Evolutionary conservation across 2,113 vertebrate species (phyloP), one percentile per base, ranked within the genome.

Genomic region (Mormyrus iriodes): DNA sequence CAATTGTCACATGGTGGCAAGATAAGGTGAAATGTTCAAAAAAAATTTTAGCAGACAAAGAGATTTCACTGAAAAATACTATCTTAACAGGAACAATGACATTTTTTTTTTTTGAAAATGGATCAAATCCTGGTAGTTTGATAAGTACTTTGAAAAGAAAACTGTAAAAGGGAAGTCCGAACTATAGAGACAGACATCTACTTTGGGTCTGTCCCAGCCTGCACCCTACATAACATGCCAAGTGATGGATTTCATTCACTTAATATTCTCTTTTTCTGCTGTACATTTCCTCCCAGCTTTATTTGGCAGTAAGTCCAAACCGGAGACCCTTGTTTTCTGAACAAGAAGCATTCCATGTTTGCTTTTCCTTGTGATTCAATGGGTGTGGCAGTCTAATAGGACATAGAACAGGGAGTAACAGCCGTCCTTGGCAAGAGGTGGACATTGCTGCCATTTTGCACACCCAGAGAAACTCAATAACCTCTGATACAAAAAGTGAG

Each of bases 361-460:
- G 52, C 93, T 94, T 85, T 90, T 88, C 79, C 90, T 90, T 90
- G 89, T 90, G 90, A 93, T 91, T 90, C 87, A 3, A 0, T 89
- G 90, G 90, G 93, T 89, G 91, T 92, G 93, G 76, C 89, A 19
- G 89, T 84, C 52, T 86, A 90, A 91, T 65, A 89, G 55, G 42
- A 88, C 48, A 39, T 35, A 89, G 58, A 88, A 90, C 88, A 91
- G 88, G 44, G 85, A 91, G 65, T 91, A 88, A 89, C 91, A 79
- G 89, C 89, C n/a, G 88, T 87, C 89, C 79, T 17, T 90, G 90
- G 88, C 88, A 91, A 83, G 44, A 6, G 10, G 49, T 42, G 53
- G 55, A 73, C 85, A 49, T 42, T 85, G 42, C n/a, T 58, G 13
- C 51, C 76, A 44, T 79, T 76, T 89, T 85, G 19, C 15, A 58